Base-by-base conservation (phyloP, 2,888 invertebrate genomes). In the Macrosiphum euphorbiae region DNA sequence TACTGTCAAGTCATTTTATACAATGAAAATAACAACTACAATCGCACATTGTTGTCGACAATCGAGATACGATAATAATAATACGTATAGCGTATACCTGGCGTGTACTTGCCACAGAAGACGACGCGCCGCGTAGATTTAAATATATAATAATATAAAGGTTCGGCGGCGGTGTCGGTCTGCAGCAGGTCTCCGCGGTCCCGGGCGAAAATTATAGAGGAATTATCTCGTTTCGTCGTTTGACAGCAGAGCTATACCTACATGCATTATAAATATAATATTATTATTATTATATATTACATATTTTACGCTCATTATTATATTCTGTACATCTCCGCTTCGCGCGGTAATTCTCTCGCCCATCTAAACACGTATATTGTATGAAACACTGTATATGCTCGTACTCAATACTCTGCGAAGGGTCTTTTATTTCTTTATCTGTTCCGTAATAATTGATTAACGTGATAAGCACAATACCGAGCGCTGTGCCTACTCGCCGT, bases 1-100 rank as follows among this genome's bases (percentile, higher is more conserved):
- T 92, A 52, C 87, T 92, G 94, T 94, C 94, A 61, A 94, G 94
- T 94, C 94, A 94, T 94, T 92, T 94, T 67, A 94, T 92, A 94
- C 94, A 94, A 94, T 94, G 94, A 94, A 94, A 94, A 94, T 94
- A 94, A 94, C 94, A 92, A 91, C 61, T 28, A 50, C 88, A n/a
- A 61, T 52, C 92, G 87, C 87, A 58, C 67, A 44, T 85, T 50
- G 44, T 92, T 28, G 85, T 67, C 35, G 58, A 52, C 55, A 85
- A 85, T 44, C 44, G 44, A 85, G 44, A 85, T 85, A 85, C 47
- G 47, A 91, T 86, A 91, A 85, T 55, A 58, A 91, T 91, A 55
- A 55, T 44, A 28, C 13, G 86, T 41, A 52, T 47, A 1, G 35
- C n/a, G 20, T 78, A 44, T 4, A 1, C 24, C n/a, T 24, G 7